Percentiles rank a stretch among this genome's conserved stretches.
These are phyloP conservation scores for Thelaira solivaga DNA, from an alignment of 2,888 invertebrate species.

Conservation along the genomic window DNA sequence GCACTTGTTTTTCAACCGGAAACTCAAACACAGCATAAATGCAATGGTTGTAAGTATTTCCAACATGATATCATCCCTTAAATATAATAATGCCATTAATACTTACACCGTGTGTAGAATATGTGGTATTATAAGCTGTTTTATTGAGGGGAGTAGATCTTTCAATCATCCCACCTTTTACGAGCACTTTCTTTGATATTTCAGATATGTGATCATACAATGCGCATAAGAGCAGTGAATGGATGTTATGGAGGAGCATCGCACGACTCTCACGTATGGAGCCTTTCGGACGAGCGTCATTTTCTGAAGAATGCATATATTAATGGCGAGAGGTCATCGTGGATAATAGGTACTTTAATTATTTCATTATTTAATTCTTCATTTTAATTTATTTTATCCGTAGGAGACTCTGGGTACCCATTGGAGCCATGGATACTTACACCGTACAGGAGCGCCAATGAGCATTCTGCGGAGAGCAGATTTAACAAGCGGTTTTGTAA, in stretches of 20 bases:
- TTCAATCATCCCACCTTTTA: conserved; percentile 9
- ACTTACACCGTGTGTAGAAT: conserved; percentile 6
- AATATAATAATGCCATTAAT: conserved; percentile 8
- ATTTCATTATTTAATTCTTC: not conserved
- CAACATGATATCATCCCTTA: conserved; percentile 1
- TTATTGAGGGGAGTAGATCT: not conserved
- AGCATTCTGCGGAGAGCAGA: not conserved
- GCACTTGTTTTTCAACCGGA: not conserved
- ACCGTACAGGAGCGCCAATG: not conserved
- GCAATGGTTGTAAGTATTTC: too few species aligned
- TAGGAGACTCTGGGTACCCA: not conserved
- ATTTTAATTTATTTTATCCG: not conserved
- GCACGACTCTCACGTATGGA: not conserved
- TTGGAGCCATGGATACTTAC: not conserved
- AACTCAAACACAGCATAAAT: not conserved
- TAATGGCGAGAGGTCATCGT: not conserved
- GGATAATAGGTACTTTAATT: not conserved
- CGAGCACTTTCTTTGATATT: not conserved
- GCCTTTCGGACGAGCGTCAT: not conserved
- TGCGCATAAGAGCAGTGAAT: too few species aligned
- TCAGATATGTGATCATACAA: too few species aligned
- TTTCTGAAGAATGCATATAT: not conserved
- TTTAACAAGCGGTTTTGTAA: not conserved
- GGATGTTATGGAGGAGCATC: too few species aligned
- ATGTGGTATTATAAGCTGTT: conserved; percentile 11